Evolutionary conservation across 2,797 vertebrate species (phyloP), one percentile per base, ranked within the genome.

Genomic region (Taeniopygia guttata): DNA sequence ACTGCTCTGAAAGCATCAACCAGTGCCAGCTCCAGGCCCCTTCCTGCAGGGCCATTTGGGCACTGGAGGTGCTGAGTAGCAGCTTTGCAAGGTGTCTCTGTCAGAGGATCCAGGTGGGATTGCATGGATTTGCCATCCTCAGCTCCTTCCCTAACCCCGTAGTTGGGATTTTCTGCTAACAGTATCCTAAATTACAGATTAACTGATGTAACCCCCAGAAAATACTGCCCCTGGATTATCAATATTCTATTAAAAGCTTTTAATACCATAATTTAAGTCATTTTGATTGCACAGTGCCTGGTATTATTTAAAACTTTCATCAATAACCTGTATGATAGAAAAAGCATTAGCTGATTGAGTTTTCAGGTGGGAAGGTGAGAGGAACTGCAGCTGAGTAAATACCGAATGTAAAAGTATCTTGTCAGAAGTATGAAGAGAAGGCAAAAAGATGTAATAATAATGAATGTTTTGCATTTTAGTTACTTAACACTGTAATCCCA

Each of bases 111-210:
- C 11, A 7, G 27, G 36, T 30, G 76, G n/a, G 9, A 27, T 6
- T 32, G 9, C 36, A 7, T 3, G 13, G 5, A 8, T 59, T 68
- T 27, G 16, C n/a, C 58, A 16, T 9, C 36, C 30, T 72, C 49
- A 7, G 16, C 40, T 79, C 21, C 59, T 36, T 68, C 59, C 38
- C n/a, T 7, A 1, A 1, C 26, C 11, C 23, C 0, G 0, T 16
- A 15, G 32, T 6, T n/a, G 69, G 62, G 66, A 49, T 55, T 17
- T 51, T 75, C 52, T 38, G 16, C 13, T 34, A 19, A 27, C 4
- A 13, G 10, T 12, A 58, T 11, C 79, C 45, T 59, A 68, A 82
- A 5, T 64, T 48, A 40, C n/a, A 76, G 25, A 56, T 68, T 55
- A 55, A 45, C 16, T 30, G 20, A 43, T 34, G 16, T 9, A 45